phyloP scores from a whole-genome alignment of 1,140 invertebrate genomes.

The Venustaconcha ellipsiformis region DNA sequence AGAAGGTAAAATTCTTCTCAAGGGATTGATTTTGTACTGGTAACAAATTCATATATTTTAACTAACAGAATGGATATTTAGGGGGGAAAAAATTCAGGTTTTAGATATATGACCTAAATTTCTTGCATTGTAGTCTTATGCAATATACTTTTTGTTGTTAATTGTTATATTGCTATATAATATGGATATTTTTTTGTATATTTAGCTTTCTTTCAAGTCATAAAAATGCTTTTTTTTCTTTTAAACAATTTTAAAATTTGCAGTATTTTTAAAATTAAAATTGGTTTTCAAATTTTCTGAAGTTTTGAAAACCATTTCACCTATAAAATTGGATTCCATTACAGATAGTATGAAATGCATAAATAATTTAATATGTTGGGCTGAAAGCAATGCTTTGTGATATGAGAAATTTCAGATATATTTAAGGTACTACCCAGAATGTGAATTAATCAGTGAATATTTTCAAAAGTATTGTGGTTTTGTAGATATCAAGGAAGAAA shows the following conservation, averaged over 20 bases:
- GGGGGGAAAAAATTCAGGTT: background rate
- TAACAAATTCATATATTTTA: background rate
- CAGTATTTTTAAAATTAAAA: too few species aligned
- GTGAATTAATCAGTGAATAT: background rate
- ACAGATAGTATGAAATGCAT: too few species aligned
- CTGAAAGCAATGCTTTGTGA: too few species aligned
- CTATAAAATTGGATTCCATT: too few species aligned
- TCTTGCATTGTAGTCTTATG: background rate
- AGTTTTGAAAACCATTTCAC: too few species aligned
- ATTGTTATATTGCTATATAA: background rate
- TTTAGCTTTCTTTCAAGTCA: too few species aligned
- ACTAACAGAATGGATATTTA: background rate
- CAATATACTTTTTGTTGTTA: background rate
- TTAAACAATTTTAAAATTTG: too few species aligned
- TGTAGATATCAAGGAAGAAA: constrained; percentile 81
- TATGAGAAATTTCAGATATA: background rate
- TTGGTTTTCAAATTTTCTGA: too few species aligned
- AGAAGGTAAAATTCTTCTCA: constrained; percentile 72
- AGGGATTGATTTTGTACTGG: constrained; percentile 2
- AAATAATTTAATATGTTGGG: too few species aligned
- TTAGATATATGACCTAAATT: constrained; percentile 1
- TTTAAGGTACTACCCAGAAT: background rate
- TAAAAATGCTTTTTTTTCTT: too few species aligned
- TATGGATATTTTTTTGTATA: too few species aligned
- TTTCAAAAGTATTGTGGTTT: constrained; percentile 13